A percentile compares a stretch with the other conserved stretches of the same genome.
phyloP scores from a whole-genome alignment of 2,113 vertebrate species.

The Centropristis striata region DNA sequence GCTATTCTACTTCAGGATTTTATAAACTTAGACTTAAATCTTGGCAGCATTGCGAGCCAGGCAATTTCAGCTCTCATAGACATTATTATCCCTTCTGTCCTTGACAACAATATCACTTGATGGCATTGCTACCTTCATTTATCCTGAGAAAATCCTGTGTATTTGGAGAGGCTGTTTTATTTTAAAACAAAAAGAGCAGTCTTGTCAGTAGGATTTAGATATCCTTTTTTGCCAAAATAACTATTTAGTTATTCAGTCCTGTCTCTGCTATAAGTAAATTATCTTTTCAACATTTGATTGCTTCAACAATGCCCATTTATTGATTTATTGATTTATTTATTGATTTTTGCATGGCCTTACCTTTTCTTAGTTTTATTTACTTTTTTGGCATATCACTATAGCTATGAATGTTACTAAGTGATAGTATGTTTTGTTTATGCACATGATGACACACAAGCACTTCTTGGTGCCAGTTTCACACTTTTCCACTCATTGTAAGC shows the following conservation, averaged over 20 bases:
- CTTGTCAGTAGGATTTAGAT: not conserved
- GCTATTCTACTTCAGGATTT: constrained; percentile 17
- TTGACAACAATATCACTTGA: constrained; percentile 33
- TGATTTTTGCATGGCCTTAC: no score
- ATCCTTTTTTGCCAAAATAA: not conserved
- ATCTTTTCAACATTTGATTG: not conserved
- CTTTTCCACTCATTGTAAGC: not conserved
- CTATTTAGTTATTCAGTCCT: not conserved
- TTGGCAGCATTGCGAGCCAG: constrained; percentile 18
- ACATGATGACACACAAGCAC: not conserved
- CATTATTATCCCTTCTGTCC: constrained; percentile 14
- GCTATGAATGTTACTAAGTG: no score
- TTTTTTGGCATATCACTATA: no score
- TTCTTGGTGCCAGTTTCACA: not conserved
- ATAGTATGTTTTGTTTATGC: not conserved
- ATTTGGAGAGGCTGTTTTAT: constrained; percentile 1
- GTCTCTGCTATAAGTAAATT: not conserved
- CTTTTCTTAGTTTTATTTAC: no score
- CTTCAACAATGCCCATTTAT: not conserved
- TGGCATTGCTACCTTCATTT: constrained; percentile 15
- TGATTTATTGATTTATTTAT: no score
- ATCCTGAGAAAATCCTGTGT: constrained; percentile 11
- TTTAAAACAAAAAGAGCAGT: not conserved
- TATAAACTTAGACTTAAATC: constrained; percentile 30
- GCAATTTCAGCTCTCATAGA: constrained; percentile 12